These are phyloP conservation scores for Chelonia mydas DNA, from an alignment of 2,797 vertebrate species.

Conservation along the genomic window DNA sequence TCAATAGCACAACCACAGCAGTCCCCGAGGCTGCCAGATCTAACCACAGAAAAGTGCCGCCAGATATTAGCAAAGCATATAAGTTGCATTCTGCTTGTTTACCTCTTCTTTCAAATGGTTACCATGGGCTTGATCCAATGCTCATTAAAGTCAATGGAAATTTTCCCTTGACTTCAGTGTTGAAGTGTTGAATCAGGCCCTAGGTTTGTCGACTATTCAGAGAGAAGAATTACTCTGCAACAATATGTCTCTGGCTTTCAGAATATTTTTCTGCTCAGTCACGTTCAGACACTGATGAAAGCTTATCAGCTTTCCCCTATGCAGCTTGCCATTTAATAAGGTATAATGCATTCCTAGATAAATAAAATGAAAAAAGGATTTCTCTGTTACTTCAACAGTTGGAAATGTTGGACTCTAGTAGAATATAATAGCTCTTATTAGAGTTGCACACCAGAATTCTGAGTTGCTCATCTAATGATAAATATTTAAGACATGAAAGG, in stretches of 20 bases:
- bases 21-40: not conserved
- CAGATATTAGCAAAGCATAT: not conserved
- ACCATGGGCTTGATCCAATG: not conserved
- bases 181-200: not conserved
- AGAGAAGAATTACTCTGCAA: not conserved
- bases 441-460: not conserved
- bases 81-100: not conserved
- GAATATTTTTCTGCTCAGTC: not conserved
- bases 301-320: not conserved
- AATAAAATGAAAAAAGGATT: not conserved
- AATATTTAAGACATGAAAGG: slow-evolving; percentile 15
- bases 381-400: not conserved
- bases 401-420: slow-evolving; percentile 56
- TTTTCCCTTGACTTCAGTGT: not conserved
- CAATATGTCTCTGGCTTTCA: not conserved
- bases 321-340: not conserved
- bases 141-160: not conserved
- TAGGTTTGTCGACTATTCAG: not conserved
- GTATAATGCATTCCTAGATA: not conserved
- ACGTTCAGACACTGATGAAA: not conserved
- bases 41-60: not conserved
- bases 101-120: not conserved
- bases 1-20: not conserved
- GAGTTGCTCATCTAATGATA: not conserved
- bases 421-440: slow-evolving; percentile 20